Evolutionary conservation across 2,888 invertebrate genomes (phyloP).

Genomic region (Aleiodes alternator): DNA sequence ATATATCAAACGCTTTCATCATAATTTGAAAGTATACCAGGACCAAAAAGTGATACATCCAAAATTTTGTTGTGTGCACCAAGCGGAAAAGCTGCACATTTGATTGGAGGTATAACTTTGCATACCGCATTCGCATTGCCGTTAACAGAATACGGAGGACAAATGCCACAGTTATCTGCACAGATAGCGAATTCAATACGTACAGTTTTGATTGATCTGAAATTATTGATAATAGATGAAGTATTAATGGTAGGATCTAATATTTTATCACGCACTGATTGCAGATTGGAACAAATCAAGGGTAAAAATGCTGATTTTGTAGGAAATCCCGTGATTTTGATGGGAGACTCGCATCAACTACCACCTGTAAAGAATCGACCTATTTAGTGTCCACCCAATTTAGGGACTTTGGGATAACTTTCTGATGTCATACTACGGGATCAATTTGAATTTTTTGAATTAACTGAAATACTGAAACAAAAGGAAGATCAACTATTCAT

Average conservation of each 20-base stretch:
- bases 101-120: neutral
- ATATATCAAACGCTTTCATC: neutral
- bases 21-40: neutral
- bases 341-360: conserved; percentile 68
- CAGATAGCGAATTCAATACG: too few species aligned
- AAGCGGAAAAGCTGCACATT: too few species aligned
- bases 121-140: conserved; percentile 17
- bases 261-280: conserved; percentile 59
- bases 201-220: neutral
- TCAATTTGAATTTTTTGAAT: too few species aligned
- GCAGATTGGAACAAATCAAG: conserved; percentile 64
- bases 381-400: conserved; percentile 50
- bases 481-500: conserved; percentile 59
- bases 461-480: conserved; percentile 51
- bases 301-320: conserved; percentile 61
- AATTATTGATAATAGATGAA: conserved; percentile 58
- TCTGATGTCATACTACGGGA: too few species aligned
- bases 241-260: conserved; percentile 64
- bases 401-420: too few species aligned
- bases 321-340: conserved; percentile 63
- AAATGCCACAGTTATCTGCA: conserved; percentile 7
- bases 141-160: neutral
- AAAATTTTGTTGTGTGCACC: too few species aligned
- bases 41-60: too few species aligned
- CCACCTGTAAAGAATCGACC: conserved; percentile 62